These are phyloP conservation scores for Turnix velox DNA, from an alignment of 2,113 vertebrate genomes.

Conservation along the genomic window DNA sequence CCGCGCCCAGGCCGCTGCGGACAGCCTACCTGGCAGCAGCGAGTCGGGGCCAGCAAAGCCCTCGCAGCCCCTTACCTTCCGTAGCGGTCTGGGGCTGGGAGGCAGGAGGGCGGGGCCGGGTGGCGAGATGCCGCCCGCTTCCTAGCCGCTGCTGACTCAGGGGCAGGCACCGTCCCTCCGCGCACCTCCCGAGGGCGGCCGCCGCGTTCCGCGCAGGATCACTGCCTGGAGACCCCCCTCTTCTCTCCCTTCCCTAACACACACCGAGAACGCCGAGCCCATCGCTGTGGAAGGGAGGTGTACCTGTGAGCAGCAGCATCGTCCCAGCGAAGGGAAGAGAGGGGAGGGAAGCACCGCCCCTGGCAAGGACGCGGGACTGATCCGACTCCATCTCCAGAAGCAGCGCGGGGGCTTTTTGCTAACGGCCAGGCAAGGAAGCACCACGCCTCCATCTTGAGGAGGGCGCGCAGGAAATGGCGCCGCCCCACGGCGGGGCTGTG, in stretches of 20 bases:
- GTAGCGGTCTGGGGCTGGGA: not conserved
- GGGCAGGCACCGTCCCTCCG: not conserved
- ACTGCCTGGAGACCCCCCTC: not conserved
- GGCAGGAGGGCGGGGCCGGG: not conserved
- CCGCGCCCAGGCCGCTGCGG: not conserved
- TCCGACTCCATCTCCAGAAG: not conserved
- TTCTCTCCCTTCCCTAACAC: not conserved
- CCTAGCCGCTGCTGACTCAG: not conserved
- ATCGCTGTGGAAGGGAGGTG: not conserved
- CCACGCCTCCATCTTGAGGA: not conserved
- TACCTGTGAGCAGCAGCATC: not conserved
- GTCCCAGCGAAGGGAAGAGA: too few relatives aligned
- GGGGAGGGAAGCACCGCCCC: too few relatives aligned
- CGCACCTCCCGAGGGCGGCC: not conserved
- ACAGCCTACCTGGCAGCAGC: not conserved
- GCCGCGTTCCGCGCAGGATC: not conserved
- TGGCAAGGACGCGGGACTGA: too few relatives aligned
- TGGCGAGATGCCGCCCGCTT: not conserved
- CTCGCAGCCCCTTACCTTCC: not conserved
- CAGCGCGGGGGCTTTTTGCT: fast-evolving
- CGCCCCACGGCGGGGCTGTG: not conserved
- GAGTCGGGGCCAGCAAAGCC: not conserved
- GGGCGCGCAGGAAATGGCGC: not conserved
- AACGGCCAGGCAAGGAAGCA: fast-evolving
- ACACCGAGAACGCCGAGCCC: not conserved